These are phyloP conservation scores for Oppia nitens DNA, from an alignment of 1,140 invertebrate genomes.

Conservation along the genomic window DNA sequence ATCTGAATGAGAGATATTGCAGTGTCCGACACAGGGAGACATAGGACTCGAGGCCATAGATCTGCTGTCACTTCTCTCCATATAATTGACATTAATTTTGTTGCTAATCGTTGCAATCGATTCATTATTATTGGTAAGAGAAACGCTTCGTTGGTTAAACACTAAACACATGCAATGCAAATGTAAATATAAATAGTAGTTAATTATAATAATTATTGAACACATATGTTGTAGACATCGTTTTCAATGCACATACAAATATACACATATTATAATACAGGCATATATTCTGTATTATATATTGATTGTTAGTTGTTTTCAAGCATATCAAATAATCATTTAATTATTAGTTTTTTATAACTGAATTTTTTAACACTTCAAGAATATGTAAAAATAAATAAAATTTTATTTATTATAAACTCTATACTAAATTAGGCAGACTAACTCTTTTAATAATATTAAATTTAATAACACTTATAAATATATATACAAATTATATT, in stretches of 20 bases:
- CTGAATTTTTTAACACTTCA: no score
- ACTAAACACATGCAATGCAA: no score
- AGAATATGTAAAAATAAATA: no score
- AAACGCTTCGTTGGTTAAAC: neutral
- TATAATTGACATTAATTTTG: neutral
- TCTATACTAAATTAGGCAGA: no score
- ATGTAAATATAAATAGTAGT: neutral
- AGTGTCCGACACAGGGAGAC: neutral
- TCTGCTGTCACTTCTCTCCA: neutral
- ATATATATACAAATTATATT: no score
- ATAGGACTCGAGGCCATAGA: neutral
- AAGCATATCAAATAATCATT: no score
- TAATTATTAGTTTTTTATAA: no score
- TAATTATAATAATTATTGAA: neutral
- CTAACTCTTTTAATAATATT: no score
- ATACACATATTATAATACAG: no score
- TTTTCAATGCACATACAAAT: no score
- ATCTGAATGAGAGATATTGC: conserved; percentile 9
- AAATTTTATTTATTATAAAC: no score
- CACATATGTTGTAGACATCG: neutral
- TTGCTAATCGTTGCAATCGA: neutral
- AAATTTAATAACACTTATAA: no score
- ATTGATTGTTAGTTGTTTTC: neutral
- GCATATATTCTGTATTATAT: neutral
- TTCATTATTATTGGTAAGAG: neutral